These are phyloP conservation scores for Megalurothrips usitatus DNA, from an alignment of 2,888 invertebrate genomes.

Conservation along the genomic window DNA sequence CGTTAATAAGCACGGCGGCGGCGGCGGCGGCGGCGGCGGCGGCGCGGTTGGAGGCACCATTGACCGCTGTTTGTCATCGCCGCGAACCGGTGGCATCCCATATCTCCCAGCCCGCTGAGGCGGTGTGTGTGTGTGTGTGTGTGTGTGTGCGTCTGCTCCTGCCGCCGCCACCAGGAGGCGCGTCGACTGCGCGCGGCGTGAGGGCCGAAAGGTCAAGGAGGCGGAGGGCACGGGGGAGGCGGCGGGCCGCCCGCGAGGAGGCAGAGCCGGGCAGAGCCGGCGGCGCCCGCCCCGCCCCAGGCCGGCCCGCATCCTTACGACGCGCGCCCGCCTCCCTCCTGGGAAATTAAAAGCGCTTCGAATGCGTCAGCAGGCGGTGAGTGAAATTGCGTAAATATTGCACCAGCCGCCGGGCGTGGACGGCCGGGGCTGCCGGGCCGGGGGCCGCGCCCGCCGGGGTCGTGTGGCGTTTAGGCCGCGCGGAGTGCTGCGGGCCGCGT, in stretches of 20 bases:
- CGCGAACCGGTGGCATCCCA: too few species aligned
- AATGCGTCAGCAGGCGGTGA: not conserved
- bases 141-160: too few species aligned
- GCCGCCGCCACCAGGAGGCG: too few species aligned
- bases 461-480: not conserved
- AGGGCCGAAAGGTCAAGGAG: not conserved
- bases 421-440: not conserved
- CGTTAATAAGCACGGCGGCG: too few species aligned
- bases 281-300: too few species aligned
- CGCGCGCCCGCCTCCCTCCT: not conserved
- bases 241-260: not conserved
- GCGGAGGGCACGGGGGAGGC: not conserved
- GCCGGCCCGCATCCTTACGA: not conserved
- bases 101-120: too few species aligned
- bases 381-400: constrained; percentile 22
- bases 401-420: not conserved
- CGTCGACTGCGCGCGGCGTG: not conserved
- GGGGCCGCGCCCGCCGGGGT: not conserved
- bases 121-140: too few species aligned
- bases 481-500: too few species aligned
- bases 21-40: too few species aligned
- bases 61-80: too few species aligned
- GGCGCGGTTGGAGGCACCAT: too few species aligned
- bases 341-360: constrained; percentile 18
- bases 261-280: not conserved